Conservation (phyloP, 2,797 vertebrate species). For the Cyprinella venusta region DNA sequence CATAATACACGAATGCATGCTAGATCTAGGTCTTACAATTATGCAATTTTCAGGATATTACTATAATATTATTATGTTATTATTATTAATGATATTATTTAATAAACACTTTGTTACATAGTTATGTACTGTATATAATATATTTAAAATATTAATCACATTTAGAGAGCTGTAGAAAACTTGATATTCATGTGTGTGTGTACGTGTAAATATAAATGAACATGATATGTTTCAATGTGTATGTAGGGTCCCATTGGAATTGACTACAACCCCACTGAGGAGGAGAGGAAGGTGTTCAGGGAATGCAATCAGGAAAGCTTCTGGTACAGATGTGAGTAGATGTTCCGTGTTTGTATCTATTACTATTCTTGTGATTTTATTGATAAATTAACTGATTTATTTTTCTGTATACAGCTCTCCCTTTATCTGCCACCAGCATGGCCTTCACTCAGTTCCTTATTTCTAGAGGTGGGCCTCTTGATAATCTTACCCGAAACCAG, state of each 20-base stretch:
- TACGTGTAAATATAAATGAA: background rate
- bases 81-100: background rate
- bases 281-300: conserved; percentile 83
- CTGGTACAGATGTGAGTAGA: conserved; percentile 76
- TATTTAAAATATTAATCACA: too few relatives aligned
- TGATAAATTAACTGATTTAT: background rate
- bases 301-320: conserved; percentile 83
- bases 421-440: conserved; percentile 70
- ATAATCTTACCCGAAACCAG: background rate
- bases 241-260: conserved; percentile 71
- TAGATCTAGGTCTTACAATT: background rate
- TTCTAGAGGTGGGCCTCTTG: conserved; percentile 66
- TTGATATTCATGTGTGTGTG: too few relatives aligned
- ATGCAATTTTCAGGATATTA: background rate
- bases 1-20: background rate
- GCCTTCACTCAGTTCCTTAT: conserved; percentile 70
- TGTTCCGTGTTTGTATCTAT: background rate
- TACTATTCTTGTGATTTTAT: background rate
- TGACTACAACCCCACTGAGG: conserved; percentile 85
- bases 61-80: background rate
- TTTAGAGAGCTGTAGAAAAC: too few relatives aligned
- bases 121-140: too few relatives aligned
- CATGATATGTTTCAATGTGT: background rate
- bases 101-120: background rate
- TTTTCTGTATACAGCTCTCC: conserved; percentile 65